Base-by-base conservation (phyloP, 2,888 invertebrate species). In the Vannuccia rotundouncinata region DNA sequence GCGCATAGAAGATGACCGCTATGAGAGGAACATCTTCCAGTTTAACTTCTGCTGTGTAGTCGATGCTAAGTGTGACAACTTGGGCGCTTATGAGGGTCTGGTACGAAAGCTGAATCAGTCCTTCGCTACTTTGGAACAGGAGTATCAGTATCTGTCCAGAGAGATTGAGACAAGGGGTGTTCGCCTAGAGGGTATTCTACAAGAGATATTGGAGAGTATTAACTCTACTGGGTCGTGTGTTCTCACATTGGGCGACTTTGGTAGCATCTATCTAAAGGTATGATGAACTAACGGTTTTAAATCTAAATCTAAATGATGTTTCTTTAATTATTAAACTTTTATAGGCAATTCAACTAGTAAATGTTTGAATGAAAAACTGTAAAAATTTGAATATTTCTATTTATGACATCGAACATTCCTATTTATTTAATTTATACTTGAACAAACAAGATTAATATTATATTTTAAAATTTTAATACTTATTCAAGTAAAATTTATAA, bases 21-120 rank as follows among this genome's bases (percentile, higher is more conserved):
- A 97, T 89, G 92, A 92, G 17, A 90, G 97, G 79, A 97, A 97
- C 89, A 94, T 94, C n/a, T 93, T 94, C 85, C 92, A 95, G 82
- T 97, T 97, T 89, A 97, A 97, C 89, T 89, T 95, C 10, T 59
- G 78, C 78, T 59, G 31, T 22, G 78, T 78, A 28, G 29, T 78
- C 2, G 74, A 25, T 1, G 59, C 29, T 17, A 5, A 78, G 5
- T 78, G 78, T 28, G 31, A 78, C 29, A 75, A 31, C 1, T 27
- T 75, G 25, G 29, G 10, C 31, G 75, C 75, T n/a, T 75, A 75
- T 27, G 75, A 75, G 75, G 75, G 75, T n/a, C 29, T 75, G 29
- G 75, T 75, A 27, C 2, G 31, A 2, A 75, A 75, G 31, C 31
- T 75, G 5, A 31, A 31, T 13, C 75, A 75, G 13, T 75, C 29